Base-by-base conservation (phyloP, 2,113 vertebrate species). In the Azemiops feae region DNA sequence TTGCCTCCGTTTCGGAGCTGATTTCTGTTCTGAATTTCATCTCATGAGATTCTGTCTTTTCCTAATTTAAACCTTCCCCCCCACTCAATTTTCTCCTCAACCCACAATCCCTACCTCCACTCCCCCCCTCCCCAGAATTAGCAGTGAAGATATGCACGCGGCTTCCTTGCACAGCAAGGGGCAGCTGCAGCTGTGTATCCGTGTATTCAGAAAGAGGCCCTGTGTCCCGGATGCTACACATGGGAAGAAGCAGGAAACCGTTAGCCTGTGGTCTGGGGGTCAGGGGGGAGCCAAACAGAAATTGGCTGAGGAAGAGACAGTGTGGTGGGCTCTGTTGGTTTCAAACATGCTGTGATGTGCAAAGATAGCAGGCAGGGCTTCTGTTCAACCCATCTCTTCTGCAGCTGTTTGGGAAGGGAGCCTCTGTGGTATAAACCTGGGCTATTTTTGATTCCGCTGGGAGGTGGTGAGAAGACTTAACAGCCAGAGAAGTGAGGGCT, bases 191-290 rank as follows among this genome's bases (percentile, higher is more conserved):
- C 85, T 57, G 52, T 45, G 50, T 34, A 93, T 91, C 90, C 52
- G 43, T 81, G 60, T 20, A 81, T 85, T 93, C 52, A 88, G 45
- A 88, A 54, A 58, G 89, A 88, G 87, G 86, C 60, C 86, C 87
- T 89, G 58, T 85, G 50, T 88, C 90, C 86, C 30, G 45, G 90
- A 88, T 85, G 34, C 86, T 4, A 45, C 43, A 50, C 47, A 58
- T 30, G 85, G 90, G 86, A 88, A 58, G 0, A 27, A 54, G 90
- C 90, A 91, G 85, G 90, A 93, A 91, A 89, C 90, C 64, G 87
- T 93, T 91, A 60, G 86, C 16, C 45, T 91, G 90, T 91, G 90
- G 90, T 88, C 87, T 39, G 90, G 85, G 85, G 43, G 90, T 47
- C 64, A 55, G n/a, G 90, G 27, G 23, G 54, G 53, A 89, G 86